phyloP scores from a whole-genome alignment of 2,113 vertebrate species.

The Neogobius melanostomus region DNA sequence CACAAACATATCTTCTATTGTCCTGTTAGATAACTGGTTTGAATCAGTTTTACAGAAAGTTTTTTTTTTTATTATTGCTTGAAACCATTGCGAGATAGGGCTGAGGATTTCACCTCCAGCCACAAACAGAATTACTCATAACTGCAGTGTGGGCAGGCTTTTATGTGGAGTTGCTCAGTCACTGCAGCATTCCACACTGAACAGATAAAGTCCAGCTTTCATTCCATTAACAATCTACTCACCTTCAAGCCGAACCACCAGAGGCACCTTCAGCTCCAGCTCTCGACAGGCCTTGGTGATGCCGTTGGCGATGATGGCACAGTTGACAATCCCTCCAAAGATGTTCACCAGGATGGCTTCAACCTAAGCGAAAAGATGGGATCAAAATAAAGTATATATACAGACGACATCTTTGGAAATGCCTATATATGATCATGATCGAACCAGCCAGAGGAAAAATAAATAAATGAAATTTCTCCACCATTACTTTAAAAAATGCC shows the following conservation, averaged over 20 bases:
- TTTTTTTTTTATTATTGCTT: background rate
- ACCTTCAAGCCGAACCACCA: constrained; percentile 98
- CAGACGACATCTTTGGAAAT: background rate
- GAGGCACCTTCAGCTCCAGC: constrained; percentile 90
- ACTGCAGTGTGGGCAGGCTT: no score
- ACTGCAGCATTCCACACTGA: background rate
- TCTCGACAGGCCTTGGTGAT: constrained; percentile 96
- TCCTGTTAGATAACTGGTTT: background rate
- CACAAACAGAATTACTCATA: background rate
- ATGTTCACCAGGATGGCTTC: constrained; percentile 98
- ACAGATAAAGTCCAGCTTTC: background rate
- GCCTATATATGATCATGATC: no score
- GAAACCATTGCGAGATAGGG: background rate
- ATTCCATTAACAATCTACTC: constrained; percentile 21
- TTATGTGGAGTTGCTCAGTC: background rate
- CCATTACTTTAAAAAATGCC: no score
- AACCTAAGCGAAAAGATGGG: constrained; percentile 75
- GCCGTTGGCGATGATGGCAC: constrained; percentile 95
- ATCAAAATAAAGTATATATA: background rate
- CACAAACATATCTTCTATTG: no score
- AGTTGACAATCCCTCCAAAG: constrained; percentile 98
- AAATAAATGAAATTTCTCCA: no score
- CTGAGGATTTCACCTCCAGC: background rate
- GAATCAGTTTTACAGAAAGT: background rate
- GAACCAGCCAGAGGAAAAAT: no score